Percentiles rank a stretch among this genome's conserved stretches.
These are phyloP conservation scores for Alexandromys fortis DNA, from an alignment of 2,113 vertebrate species.

Conservation along the genomic window DNA sequence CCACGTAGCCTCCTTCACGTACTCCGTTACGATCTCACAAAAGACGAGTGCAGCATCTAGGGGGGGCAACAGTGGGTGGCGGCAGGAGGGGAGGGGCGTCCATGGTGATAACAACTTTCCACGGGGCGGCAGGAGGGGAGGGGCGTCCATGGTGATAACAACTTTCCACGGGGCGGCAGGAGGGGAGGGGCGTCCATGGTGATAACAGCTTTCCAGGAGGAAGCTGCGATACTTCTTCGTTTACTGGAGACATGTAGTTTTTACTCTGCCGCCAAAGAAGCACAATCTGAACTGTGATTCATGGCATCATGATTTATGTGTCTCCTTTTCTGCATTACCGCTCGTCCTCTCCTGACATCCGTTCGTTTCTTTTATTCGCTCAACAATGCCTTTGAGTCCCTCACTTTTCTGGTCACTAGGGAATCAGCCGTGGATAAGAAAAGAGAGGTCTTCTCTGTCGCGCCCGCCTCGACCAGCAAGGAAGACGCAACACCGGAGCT, in stretches of 20 bases:
- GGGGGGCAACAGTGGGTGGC: background rate
- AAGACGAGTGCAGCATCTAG: background rate
- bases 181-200: background rate
- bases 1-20: background rate
- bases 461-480: no score
- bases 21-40: background rate
- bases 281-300: background rate
- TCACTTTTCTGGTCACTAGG: constrained; percentile 3
- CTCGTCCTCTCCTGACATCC: background rate
- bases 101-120: background rate
- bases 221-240: background rate
- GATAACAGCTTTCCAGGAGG: background rate
- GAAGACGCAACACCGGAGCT: no score
- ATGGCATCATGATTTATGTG: constrained; percentile 5
- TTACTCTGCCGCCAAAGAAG: background rate
- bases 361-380: background rate
- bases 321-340: constrained; percentile 27
- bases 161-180: background rate
- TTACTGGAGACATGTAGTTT: background rate
- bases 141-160: background rate
- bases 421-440: background rate
- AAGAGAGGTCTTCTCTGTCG: background rate
- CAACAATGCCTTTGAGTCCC: constrained; percentile 23
- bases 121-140: background rate
- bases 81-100: background rate